Conservation (phyloP, 2,113 vertebrate genomes). For the Neotoma lepida region DNA sequence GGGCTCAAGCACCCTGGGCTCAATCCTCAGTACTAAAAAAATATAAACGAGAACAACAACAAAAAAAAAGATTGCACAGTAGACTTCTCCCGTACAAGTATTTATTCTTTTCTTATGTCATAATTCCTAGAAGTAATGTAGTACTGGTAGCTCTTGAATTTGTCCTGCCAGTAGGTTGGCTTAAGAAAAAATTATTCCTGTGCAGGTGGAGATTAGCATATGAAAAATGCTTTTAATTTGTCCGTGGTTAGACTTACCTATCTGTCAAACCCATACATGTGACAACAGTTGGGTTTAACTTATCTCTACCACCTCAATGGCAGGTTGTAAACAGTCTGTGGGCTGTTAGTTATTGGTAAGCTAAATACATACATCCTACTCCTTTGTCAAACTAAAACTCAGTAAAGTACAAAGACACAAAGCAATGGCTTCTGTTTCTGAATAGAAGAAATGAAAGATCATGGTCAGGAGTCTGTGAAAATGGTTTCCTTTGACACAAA, state of each 20-base stretch:
- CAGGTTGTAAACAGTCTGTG: constrained; percentile 84
- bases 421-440: constrained; percentile 1
- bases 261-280: constrained; percentile 78
- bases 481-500: constrained; percentile 60
- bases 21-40: background rate
- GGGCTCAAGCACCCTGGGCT: background rate
- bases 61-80: background rate
- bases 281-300: constrained; percentile 81
- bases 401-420: constrained; percentile 60
- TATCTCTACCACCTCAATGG: constrained; percentile 86
- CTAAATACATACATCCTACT: constrained; percentile 81
- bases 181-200: constrained; percentile 53
- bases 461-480: constrained; percentile 10
- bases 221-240: constrained; percentile 85
- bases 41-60: no score
- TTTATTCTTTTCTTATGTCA: constrained; percentile 72
- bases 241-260: constrained; percentile 80
- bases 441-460: constrained; percentile 48
- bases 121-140: constrained; percentile 79
- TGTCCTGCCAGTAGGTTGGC: constrained; percentile 38
- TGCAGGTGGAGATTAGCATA: constrained; percentile 81
- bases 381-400: constrained; percentile 68
- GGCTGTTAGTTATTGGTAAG: constrained; percentile 79
- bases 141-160: constrained; percentile 76
- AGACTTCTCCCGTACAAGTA: constrained; percentile 53